These are phyloP conservation scores for Scomberomorus guttatus DNA, from an alignment of 2,797 vertebrate genomes.

Conservation along the genomic window DNA sequence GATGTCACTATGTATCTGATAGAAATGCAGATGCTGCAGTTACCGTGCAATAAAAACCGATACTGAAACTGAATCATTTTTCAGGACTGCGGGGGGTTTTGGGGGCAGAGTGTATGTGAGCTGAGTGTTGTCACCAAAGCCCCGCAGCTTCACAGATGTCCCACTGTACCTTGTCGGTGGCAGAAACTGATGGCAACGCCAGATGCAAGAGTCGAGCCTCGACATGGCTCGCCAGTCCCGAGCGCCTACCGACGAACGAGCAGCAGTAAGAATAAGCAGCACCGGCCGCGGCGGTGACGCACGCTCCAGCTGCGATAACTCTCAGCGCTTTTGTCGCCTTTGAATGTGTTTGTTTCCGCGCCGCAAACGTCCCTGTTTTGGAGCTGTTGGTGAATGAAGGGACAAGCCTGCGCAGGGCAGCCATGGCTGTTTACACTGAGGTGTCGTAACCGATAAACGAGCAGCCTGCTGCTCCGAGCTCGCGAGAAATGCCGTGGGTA, in stretches of 20 bases:
- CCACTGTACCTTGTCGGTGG: conserved; percentile 76
- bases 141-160: neutral
- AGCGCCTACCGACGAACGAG: neutral
- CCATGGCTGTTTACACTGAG: conserved; percentile 78
- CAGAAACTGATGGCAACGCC: conserved; percentile 77
- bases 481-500: conserved; percentile 79
- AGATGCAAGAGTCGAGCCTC: conserved; percentile 65
- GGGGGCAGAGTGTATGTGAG: neutral
- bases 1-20: neutral
- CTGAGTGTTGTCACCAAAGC: neutral
- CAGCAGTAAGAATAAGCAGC: conserved; percentile 44
- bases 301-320: conserved; percentile 42
- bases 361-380: conserved; percentile 28
- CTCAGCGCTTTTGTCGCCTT: conserved; percentile 46
- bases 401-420: conserved; percentile 78
- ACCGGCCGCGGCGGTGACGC: conserved; percentile 57
- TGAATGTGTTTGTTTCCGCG: conserved; percentile 3
- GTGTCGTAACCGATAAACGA: conserved; percentile 35
- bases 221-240: conserved; percentile 50
- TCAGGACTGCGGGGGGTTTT: neutral
- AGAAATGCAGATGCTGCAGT: neutral
- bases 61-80: neutral
- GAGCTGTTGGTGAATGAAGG: conserved; percentile 39
- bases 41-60: neutral
- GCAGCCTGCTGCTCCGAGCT: conserved; percentile 59